Evolutionary conservation across 2,888 invertebrate genomes (phyloP).

Genomic region (Mamestra brassicae): DNA sequence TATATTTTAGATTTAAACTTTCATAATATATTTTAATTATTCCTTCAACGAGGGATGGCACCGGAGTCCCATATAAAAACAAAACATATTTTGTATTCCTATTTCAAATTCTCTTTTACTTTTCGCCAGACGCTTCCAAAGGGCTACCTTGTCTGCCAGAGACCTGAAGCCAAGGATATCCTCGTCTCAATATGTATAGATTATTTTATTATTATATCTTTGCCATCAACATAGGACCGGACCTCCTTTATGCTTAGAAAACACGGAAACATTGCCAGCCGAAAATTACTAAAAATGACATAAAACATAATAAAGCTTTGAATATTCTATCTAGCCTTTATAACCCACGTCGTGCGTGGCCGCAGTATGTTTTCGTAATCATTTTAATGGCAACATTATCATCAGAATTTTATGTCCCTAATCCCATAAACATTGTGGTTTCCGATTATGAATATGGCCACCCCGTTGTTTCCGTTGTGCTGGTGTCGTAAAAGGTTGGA

Average conservation of each 20-base stretch:
- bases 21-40: no score
- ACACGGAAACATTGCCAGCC: conserved; percentile 2
- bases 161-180: no score
- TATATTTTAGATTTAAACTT: no score
- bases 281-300: background rate
- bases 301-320: conserved; percentile 10
- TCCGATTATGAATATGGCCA: conserved; percentile 65
- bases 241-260: background rate
- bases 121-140: no score
- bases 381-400: conserved; percentile 61
- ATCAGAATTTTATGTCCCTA: conserved; percentile 52
- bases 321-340: conserved; percentile 27
- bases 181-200: no score
- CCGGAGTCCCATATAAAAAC: no score
- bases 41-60: no score
- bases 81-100: no score
- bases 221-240: background rate
- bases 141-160: no score
- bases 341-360: conserved; percentile 16
- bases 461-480: conserved; percentile 57
- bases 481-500: conserved; percentile 48
- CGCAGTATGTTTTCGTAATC: conserved; percentile 44
- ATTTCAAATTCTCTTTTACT: no score
- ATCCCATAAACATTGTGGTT: conserved; percentile 57
- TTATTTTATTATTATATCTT: background rate